Conservation (phyloP, 2,888 invertebrate species). For the Temnothorax rugatulus region DNA sequence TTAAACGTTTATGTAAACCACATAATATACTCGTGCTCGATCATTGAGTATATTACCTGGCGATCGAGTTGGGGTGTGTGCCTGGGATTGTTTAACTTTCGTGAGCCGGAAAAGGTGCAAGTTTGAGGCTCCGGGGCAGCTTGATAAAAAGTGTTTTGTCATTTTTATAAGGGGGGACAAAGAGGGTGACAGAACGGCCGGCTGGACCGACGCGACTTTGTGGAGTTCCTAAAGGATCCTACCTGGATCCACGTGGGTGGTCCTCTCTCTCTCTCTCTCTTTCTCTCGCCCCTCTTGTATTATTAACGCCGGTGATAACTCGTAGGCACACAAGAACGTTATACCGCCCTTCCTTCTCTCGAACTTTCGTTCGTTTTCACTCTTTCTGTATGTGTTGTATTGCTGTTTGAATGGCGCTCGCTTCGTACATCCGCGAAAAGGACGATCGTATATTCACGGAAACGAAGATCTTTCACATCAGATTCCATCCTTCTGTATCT, state of each 20-base stretch:
- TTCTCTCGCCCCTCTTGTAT: constrained; percentile 71
- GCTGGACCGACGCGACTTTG: constrained; percentile 60
- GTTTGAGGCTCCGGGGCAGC: constrained; percentile 39
- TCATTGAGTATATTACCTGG: constrained; percentile 33
- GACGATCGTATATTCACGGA: constrained; percentile 37
- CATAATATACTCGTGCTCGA: constrained; percentile 35
- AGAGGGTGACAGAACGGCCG: constrained; percentile 54
- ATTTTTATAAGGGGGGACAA: constrained; percentile 77
- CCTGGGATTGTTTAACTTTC: constrained; percentile 59
- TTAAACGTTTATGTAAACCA: constrained; percentile 45
- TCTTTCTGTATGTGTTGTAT: constrained; percentile 38
- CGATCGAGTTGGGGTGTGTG: constrained; percentile 11
- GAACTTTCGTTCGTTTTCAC: constrained; percentile 24
- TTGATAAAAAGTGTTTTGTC: constrained; percentile 79
- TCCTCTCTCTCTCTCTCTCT: constrained; percentile 61
- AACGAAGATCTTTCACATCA: constrained; percentile 32
- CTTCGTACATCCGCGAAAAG: constrained; percentile 38
- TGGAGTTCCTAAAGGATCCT: constrained; percentile 73
- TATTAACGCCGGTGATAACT: constrained; percentile 82
- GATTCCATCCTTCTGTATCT: constrained; percentile 49
- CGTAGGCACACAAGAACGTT: constrained; percentile 66
- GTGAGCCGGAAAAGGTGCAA: constrained; percentile 58
- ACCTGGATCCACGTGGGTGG: constrained; percentile 82
- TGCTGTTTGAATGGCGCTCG: constrained; percentile 37
- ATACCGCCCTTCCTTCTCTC: constrained; percentile 44